Conservation (phyloP, 2,888 invertebrate genomes). For the Sarcophaga rosellei region DNA sequence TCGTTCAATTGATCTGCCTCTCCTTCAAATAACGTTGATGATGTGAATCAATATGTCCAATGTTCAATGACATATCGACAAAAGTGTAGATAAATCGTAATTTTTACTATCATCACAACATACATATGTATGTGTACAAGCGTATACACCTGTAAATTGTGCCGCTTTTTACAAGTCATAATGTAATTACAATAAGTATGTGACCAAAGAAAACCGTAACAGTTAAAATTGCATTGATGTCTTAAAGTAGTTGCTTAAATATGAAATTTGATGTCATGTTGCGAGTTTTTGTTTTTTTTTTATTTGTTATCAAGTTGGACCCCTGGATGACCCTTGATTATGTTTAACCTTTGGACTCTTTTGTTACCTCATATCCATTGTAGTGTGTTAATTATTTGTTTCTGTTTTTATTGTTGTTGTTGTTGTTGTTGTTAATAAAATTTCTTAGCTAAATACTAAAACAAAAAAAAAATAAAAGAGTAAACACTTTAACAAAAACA, state of each 20-base stretch:
- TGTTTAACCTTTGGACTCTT: conserved; percentile 44
- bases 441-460: no score
- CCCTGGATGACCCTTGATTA: conserved; percentile 23
- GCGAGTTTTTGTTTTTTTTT: not conserved
- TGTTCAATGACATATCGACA: no score
- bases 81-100: no score
- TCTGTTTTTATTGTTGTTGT: not conserved
- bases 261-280: not conserved
- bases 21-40: no score
- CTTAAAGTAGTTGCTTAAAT: not conserved
- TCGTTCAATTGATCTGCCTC: no score
- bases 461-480: not conserved
- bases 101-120: no score
- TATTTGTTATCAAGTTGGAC: not conserved
- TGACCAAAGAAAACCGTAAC: not conserved
- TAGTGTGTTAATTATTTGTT: not conserved
- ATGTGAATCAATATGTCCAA: no score
- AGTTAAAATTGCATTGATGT: not conserved
- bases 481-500: conserved; percentile 10
- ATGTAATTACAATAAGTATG: no score
- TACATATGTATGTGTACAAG: no score
- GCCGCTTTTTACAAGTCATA: no score
- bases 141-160: no score
- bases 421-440: no score
- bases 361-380: conserved; percentile 2